Base-by-base conservation (phyloP, 2,888 invertebrate genomes). In the Macrosoma leucophasiata region DNA sequence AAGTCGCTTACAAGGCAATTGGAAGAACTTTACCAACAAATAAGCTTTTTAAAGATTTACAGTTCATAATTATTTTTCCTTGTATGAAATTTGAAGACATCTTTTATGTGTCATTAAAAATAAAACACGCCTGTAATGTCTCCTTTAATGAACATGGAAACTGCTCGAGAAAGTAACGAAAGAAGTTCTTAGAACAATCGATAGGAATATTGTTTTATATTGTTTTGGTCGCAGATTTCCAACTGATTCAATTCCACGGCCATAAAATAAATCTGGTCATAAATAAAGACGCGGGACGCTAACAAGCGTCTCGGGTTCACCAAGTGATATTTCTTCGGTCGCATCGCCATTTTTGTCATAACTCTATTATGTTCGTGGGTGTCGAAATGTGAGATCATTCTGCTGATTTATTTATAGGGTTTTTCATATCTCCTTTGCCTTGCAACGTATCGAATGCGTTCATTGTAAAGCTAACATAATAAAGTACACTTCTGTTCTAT, bases 241-340 rank as follows among this genome's bases (percentile, higher is more conserved):
- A 57, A 62, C 60, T 65, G 62, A 68, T 74, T 69, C 58, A 69
- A 76, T 70, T 66, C 62, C 50, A 58, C 62, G 70, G 72, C 58
- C 72, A 84, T 84, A 84, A 84, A 84, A 82, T 84, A 85, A 84
- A 85, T 84, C 84, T 77, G 71, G 70, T 52, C 81, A 84, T 85
- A 85, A 85, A 85, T 85, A 85, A 84, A 76, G 62, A 55, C 60
- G 56, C 54, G 66, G 61, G 81, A 65, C 78, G 77, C 84, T 85
- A 85, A 85, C 84, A 85, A 85, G 84, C 78, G 72, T 79, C 77
- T 84, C 82, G 78, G 77, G 73, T 84, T 84, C 75, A 62, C 68
- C 74, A 67, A 75, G 74, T 74, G 64, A 84, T 84, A 84, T 82
- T 75, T 81, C 81, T 81, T 65, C 57, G 61, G 63, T 55, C 53